Base-by-base conservation (phyloP, 1,140 invertebrate genomes). In the Saccostrea echinata region DNA sequence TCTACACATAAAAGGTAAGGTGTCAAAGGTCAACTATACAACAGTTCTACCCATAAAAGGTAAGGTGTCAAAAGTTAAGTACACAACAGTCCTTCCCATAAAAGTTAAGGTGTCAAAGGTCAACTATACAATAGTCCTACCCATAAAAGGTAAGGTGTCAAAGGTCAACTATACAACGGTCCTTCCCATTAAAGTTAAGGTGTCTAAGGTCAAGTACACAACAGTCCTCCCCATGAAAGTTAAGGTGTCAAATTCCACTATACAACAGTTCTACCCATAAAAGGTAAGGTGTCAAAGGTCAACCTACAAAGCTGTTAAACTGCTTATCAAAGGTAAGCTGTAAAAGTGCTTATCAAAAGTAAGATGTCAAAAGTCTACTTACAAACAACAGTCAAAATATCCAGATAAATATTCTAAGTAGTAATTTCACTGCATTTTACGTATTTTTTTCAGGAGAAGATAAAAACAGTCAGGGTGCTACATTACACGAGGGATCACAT, bases 401-500 rank as follows among this genome's bases (percentile, higher is more conserved):
- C 13, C 55, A 18, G 13, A 1, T 57, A 12, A 43, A 27, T n/a
- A 83, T 16, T 33, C 30, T 11, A 43, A 43, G 6, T 9, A 43
- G 6, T 43, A 8, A 43, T 43, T 43, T 43, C 9, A 43, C 43
- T 43, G 43, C 43, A 16, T 52, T 76, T 52, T 12, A 35, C 13
- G 33, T n/a, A n/a, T 51, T 30, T 85, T 55, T 90, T 91, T 16
- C 90, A 94, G 93, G 92, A 51, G 93, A 94, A 68, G 93, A 94
- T 84, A 91, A 93, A 51, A 91, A 91, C n/a, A 88, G 90, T 82
- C 92, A 94, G 83, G 93, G 92, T 88, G 92, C 92, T 80, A 82
- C 93, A 12, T 88, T 94, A 27, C 92, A 94, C 68, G 86, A 92
- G 24, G 93, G 93, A 24, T 94, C 93, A 35, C 92, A 94, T 89